Conservation (phyloP, 64 coral and sea anemone genomes). For the Catalaphyllia jardinei region DNA sequence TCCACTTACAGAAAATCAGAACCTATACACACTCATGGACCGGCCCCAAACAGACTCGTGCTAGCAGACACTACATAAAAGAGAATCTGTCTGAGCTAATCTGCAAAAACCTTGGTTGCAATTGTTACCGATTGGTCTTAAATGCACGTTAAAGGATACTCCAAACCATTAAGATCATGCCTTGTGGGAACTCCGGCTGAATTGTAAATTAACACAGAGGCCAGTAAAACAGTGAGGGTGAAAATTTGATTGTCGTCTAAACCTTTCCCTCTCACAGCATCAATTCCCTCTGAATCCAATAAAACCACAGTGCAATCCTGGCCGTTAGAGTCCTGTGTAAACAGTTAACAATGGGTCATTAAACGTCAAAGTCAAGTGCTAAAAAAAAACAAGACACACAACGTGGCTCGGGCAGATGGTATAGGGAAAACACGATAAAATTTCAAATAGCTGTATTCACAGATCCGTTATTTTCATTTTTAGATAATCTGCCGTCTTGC, state of each 20-base stretch:
- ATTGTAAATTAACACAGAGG: conserved; percentile 58
- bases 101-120: too few relatives aligned
- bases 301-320: conserved; percentile 40
- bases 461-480: neutral
- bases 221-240: conserved; percentile 42
- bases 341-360: too few relatives aligned
- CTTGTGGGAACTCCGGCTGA: conserved; percentile 43
- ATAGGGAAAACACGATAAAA: too few relatives aligned
- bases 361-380: too few relatives aligned
- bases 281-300: conserved; percentile 56
- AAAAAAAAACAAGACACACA: too few relatives aligned
- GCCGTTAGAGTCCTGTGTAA: conserved; percentile 8
- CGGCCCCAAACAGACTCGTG: too few relatives aligned
- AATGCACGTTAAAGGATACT: conserved; percentile 34
- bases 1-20: too few relatives aligned
- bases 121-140: too few relatives aligned
- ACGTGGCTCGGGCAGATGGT: too few relatives aligned
- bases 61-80: too few relatives aligned
- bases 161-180: conserved; percentile 31
- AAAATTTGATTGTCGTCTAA: conserved; percentile 51
- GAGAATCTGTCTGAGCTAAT: too few relatives aligned
- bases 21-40: too few relatives aligned
- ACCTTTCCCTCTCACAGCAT: neutral
- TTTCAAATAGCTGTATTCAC: neutral
- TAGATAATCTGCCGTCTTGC: neutral